Conservation (phyloP, 1,140 invertebrate species). For the Thaumetopoea pityocampa region DNA sequence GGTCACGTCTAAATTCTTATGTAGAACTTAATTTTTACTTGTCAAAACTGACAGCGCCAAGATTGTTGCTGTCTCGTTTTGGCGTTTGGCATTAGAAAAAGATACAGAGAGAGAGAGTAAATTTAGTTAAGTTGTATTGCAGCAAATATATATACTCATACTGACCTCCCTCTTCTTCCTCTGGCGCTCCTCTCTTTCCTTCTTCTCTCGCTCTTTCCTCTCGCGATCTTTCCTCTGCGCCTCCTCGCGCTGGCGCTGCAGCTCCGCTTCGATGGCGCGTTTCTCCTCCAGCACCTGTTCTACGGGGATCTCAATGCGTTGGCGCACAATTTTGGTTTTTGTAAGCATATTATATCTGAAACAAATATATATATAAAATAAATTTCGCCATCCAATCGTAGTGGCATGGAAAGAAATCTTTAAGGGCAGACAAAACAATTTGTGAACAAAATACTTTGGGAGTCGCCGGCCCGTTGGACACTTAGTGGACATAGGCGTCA, state of each 20-base stretch:
- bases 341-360: conserved; percentile 66
- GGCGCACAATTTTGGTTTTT: conserved; percentile 58
- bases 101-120: not conserved
- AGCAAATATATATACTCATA: not conserved
- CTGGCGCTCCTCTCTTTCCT: conserved; percentile 53
- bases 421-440: no score
- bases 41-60: no score
- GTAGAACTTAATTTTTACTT: no score
- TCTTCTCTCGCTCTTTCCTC: conserved; percentile 35
- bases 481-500: no score
- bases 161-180: conserved; percentile 49
- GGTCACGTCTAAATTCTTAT: no score
- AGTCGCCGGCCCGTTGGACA: no score
- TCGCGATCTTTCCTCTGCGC: conserved; percentile 31
- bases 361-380: no score
- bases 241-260: conserved; percentile 43
- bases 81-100: no score
- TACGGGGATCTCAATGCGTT: conserved; percentile 55
- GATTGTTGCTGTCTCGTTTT: no score
- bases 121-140: not conserved
- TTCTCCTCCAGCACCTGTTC: conserved; percentile 62
- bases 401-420: no score
- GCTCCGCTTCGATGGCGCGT: conserved; percentile 39
- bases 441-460: no score
- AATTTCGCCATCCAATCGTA: no score